Evolutionary conservation across 30 jellyfish, hydroid and myxozoan species (phyloP), one percentile per base, ranked within the genome.

Genomic region (Turritopsis dohrnii): DNA sequence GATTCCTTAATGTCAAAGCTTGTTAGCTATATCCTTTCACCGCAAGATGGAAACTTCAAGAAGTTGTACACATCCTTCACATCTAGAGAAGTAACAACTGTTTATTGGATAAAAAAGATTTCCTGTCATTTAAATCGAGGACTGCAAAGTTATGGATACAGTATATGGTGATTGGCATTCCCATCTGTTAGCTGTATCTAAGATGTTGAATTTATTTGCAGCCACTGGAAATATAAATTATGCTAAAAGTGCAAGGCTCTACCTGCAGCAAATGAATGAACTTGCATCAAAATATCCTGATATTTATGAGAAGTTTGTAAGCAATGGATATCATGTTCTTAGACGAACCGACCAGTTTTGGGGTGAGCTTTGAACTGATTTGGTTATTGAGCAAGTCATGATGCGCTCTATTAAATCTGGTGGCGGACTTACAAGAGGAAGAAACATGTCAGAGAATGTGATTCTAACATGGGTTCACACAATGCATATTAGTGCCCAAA

Each of bases 401-500:
- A 52, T 85, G 89, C 71, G 92, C 54, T 76, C 92, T 26, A 85
- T 85, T 66, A 76, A 85, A 79, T 25, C 79, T 84, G 4, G 89
- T n/a, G 92, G 92, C n/a, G 92, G 92, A 20, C 88, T 85, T 73
- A 85, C 89, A 23, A 24, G 89, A 41, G 89, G 92, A 81, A 53
- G 92, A 30, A 89, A 89, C 21, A 41, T 79, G 71, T 31, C 89
- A 27, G 92, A 85, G 53, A 25, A 75, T 7, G 89, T 79, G 21
- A 76, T 75, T 20, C 85, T 65, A 73, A 23, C n/a, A 72, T 85
- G 85, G 89, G 69, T 85, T 54, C 84, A 25, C 83, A 85, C 86
- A 29, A 81, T 71, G 54, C 92, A 88, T 16, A 85, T 71, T 17
- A 28, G 84, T 65, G 87, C 92, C 53, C 74, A 87, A 26, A 69